Percentiles rank a stretch among this genome's conserved stretches.
Evolutionary conservation across 1,140 invertebrate genomes (phyloP).

Genomic region (Eumeta japonica): DNA sequence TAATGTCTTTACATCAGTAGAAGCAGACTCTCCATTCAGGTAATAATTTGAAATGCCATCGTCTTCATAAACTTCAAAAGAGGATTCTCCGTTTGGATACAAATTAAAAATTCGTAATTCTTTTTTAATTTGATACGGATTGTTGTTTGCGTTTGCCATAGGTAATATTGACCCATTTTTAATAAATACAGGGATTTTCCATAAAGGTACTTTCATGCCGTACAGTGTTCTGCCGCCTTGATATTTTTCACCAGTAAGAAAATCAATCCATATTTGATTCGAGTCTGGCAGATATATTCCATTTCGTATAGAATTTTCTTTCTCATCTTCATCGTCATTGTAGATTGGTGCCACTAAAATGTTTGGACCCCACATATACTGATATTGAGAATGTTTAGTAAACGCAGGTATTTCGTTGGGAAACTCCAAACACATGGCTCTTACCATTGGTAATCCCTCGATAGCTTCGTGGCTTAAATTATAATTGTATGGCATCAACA

Average conservation of each 20-base stretch:
- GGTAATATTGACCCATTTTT: constrained; percentile 45
- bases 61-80: constrained; percentile 39
- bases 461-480: constrained; percentile 35
- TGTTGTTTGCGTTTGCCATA: constrained; percentile 38
- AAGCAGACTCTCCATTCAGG: constrained; percentile 23
- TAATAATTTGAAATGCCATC: constrained; percentile 36
- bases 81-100: constrained; percentile 29
- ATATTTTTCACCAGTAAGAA: constrained; percentile 39
- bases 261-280: constrained; percentile 44
- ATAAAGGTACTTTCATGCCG: constrained; percentile 30
- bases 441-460: constrained; percentile 39
- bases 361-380: constrained; percentile 47
- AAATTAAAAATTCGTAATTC: constrained; percentile 30
- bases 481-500: constrained; percentile 46
- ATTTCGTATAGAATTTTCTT: constrained; percentile 23
- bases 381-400: constrained; percentile 38
- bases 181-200: constrained; percentile 47
- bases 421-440: constrained; percentile 46
- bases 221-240: constrained; percentile 42
- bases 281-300: constrained; percentile 34
- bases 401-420: constrained; percentile 26
- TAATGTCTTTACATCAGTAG: constrained; percentile 22
- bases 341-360: constrained; percentile 44
- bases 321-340: constrained; percentile 11
- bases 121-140: constrained; percentile 34